Percentiles rank a stretch among this genome's conserved stretches.
Conservation (phyloP, 2,113 vertebrate genomes). For the Barbus barbus region DNA sequence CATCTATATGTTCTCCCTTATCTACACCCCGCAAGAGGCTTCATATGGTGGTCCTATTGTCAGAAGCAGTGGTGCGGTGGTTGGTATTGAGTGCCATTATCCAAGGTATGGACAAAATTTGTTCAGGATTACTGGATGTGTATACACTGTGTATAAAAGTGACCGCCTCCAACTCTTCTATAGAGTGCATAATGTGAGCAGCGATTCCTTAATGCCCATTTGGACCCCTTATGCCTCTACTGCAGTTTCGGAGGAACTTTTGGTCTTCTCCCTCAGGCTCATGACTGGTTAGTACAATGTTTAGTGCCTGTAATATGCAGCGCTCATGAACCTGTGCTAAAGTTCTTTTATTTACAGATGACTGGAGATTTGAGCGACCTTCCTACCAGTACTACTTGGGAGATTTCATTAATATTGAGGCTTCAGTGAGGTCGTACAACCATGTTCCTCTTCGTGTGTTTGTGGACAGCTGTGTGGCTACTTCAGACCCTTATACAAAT, state of each 20-base stretch:
- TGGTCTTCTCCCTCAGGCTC: slow-evolving; percentile 67
- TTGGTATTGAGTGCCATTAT: slow-evolving; percentile 67
- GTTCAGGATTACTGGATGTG: not conserved
- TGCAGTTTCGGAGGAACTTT: not conserved
- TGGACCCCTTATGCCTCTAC: slow-evolving; percentile 54
- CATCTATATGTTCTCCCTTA: slow-evolving; percentile 63
- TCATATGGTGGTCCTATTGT: slow-evolving; percentile 55
- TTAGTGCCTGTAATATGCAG: not conserved
- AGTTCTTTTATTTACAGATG: slow-evolving; percentile 12
- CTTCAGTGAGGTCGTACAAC: slow-evolving; percentile 52
- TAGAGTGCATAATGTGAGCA: slow-evolving; percentile 63
- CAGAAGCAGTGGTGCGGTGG: slow-evolving; percentile 58
- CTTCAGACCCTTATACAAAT: slow-evolving; percentile 37
- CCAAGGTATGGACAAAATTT: slow-evolving; percentile 60
- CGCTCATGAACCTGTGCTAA: not conserved
- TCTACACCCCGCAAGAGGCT: slow-evolving; percentile 58
- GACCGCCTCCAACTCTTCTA: no score
- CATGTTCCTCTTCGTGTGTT: slow-evolving; percentile 66
- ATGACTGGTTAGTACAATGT: slow-evolving; percentile 52
- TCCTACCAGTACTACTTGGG: slow-evolving; percentile 48
- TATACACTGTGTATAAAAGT: no score
- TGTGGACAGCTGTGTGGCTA: slow-evolving; percentile 69
- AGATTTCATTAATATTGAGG: slow-evolving; percentile 62
- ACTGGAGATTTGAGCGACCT: slow-evolving; percentile 37
- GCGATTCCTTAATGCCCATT: slow-evolving; percentile 54